Base-by-base conservation (phyloP, 2,888 invertebrate species). In the Leptopilina myrica region DNA sequence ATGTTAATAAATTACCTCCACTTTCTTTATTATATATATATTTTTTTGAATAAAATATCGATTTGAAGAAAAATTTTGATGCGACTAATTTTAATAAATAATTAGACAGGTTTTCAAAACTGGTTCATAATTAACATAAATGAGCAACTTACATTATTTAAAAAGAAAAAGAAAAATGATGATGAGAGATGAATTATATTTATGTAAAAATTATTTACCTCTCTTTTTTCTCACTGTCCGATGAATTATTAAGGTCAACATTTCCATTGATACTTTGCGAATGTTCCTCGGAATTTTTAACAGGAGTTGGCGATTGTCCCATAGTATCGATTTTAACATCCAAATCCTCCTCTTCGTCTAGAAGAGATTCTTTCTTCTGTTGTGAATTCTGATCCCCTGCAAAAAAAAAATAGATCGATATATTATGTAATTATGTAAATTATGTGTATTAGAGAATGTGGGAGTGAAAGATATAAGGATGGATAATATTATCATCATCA, bases 201-300 rank as follows among this genome's bases (percentile, higher is more conserved):
- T 8, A 8, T 43, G 14, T 9, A 12, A 66, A 53, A 77, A 53
- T 67, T 5, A 85, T 86, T 85, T 79, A 87, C 87, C 86, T 86
- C 76, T 86, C 85, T 79, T 86, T 87, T 76, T 85, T 86, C 76
- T 84, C 86, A 67, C 81, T 80, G 79, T 85, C 85, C 26, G 78
- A 78, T 15, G 84, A 81, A 64, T 78, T 78, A 76, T 81, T 83
- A 9, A 76, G 81, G 77, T 85, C 84, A 40, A 81, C 77, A 69
- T 84, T 81, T 78, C 77, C 78, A 64, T 78, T 79, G 67, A 64
- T 33, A 76, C 69, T 80, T 67, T 77, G 81, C 64, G 78, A 83
- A 56, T 86, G 82, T 53, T 84, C 81, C n/a, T 84, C 84, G 20
- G 79, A 79, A 64, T 85, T 84, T 73, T 81, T 79, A 53, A 66